A percentile compares a stretch with the other conserved stretches of the same genome.
phyloP scores from a whole-genome alignment of 2,113 vertebrate genomes.

The Indicator maculatus region DNA sequence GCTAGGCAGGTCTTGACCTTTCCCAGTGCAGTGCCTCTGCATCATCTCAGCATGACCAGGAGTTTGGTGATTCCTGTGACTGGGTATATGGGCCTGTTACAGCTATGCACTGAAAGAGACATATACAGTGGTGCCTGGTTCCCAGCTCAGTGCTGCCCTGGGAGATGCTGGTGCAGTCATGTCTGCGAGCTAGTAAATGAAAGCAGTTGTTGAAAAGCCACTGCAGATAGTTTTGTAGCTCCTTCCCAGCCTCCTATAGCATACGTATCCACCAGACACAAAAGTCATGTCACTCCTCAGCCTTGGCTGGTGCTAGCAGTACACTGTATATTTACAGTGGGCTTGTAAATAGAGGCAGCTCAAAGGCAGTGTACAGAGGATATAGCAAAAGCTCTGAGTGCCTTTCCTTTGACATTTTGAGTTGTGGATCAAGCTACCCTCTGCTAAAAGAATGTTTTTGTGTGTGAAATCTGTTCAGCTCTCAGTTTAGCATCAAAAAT shows the following conservation, averaged over 20 bases:
- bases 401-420: background rate
- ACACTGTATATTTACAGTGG: background rate
- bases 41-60: too few relatives aligned
- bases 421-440: background rate
- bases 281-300: background rate
- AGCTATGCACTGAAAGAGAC: rapidly evolving
- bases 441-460: background rate
- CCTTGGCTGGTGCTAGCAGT: background rate
- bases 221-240: background rate
- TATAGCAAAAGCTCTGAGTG: background rate
- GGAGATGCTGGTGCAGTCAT: rapidly evolving
- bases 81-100: rapidly evolving
- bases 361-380: background rate
- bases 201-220: background rate
- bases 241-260: background rate
- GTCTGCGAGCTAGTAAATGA: background rate
- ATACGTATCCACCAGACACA: background rate
- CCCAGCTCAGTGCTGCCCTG: background rate
- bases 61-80: background rate
- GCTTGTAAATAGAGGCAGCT: background rate
- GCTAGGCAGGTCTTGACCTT: too few relatives aligned
- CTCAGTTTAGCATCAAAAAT: background rate
- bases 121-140: rapidly evolving
- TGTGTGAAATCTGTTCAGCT: background rate
- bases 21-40: background rate